Percentiles rank a stretch among this genome's conserved stretches.
phyloP scores from a whole-genome alignment of 2,888 invertebrate genomes.

The Branchellion lobata region DNA sequence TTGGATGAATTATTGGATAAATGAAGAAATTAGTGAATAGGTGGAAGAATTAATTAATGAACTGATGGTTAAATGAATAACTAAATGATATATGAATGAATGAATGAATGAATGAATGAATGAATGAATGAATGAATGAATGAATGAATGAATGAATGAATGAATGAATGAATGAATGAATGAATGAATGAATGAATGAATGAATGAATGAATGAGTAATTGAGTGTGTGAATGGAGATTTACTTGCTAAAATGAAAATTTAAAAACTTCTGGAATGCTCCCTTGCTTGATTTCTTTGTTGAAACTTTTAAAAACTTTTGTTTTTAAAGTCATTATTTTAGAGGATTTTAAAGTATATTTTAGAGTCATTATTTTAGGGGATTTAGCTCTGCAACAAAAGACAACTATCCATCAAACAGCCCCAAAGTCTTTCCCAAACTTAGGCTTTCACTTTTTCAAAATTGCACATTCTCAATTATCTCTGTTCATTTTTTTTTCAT shows the following conservation, averaged over 20 bases:
- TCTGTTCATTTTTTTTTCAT: background rate
- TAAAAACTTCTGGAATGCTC: too few species aligned
- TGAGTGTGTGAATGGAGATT: too few species aligned
- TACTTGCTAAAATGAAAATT: too few species aligned
- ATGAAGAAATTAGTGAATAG: background rate
- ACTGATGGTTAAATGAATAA: background rate
- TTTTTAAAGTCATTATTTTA: too few species aligned
- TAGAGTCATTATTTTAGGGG: too few species aligned
- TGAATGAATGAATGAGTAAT: constrained; percentile 41
- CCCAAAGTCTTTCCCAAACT: too few species aligned
- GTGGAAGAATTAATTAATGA: background rate
- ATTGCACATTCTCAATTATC: background rate
- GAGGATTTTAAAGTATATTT: too few species aligned
- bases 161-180: constrained; percentile 14
- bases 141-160: constrained; percentile 19
- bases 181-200: constrained; percentile 26
- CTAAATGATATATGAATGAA: constrained; percentile 1
- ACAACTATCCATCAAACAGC: too few species aligned
- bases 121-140: constrained; percentile 12
- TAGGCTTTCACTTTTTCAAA: too few species aligned
- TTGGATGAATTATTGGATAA: background rate
- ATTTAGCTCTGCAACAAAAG: too few species aligned
- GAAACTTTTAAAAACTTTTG: too few species aligned
- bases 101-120: constrained; percentile 12
- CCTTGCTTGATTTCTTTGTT: too few species aligned